Evolutionary conservation across 2,797 vertebrate species (phyloP).

Genomic region (Myotis myotis): DNA sequence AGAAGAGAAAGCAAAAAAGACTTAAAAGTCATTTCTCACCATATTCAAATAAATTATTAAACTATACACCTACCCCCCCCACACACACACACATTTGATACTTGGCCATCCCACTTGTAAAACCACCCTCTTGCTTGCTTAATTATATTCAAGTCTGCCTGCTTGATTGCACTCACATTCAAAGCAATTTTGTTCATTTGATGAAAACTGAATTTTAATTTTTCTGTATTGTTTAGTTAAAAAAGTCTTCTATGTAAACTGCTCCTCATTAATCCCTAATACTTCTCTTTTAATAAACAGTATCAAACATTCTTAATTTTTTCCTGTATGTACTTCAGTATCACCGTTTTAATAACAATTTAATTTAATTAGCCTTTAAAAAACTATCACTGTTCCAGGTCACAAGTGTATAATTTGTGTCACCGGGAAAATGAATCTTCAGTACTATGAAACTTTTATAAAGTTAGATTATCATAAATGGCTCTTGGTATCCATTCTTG

Average conservation of each 20-base stretch:
- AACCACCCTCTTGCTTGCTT: background rate
- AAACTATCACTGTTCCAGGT: background rate
- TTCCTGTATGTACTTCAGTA: background rate
- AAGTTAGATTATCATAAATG: background rate
- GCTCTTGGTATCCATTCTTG: background rate
- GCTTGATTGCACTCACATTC: background rate
- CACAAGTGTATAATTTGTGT: background rate
- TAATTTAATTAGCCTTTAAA: constrained; percentile 21
- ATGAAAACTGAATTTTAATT: constrained; percentile 52
- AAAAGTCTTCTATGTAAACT: background rate
- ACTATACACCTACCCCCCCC: background rate
- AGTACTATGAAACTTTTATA: constrained; percentile 16
- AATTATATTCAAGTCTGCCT: background rate
- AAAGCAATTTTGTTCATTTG: constrained; percentile 42
- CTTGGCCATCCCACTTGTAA: background rate
- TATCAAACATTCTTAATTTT: background rate
- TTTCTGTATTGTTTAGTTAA: constrained; percentile 36
- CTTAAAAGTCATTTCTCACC: background rate
- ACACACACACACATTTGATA: background rate
- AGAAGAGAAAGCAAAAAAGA: background rate
- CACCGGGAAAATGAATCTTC: constrained; percentile 6
- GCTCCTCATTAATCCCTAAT: background rate
- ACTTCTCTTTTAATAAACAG: background rate
- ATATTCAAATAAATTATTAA: background rate
- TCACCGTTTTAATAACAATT: constrained; percentile 7